Evolutionary conservation across 2,797 vertebrate species (phyloP).

Genomic region (Lithobates pipiens): DNA sequence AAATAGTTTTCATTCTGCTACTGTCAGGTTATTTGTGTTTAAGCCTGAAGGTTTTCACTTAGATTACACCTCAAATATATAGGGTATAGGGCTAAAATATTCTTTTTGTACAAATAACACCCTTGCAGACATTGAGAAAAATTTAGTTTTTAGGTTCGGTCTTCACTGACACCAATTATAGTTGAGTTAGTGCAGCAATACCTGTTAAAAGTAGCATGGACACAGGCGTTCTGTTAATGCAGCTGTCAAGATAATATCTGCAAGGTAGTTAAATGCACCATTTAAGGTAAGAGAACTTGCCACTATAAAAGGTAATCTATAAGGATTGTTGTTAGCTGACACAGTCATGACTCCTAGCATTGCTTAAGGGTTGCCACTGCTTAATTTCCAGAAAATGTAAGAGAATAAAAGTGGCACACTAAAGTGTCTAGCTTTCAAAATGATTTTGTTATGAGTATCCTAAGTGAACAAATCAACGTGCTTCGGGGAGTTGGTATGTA

Average conservation of each 20-base stretch:
- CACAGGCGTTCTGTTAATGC: constrained; percentile 36
- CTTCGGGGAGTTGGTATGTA: no score
- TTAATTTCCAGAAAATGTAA: no score
- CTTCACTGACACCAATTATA: constrained; percentile 8
- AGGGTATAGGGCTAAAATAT: neutral
- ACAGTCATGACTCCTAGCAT: no score
- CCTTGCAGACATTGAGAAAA: neutral
- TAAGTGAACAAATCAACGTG: no score
- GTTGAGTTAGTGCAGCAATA: constrained; percentile 13
- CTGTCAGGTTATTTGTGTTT: neutral
- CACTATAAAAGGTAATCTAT: no score
- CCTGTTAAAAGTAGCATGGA: constrained; percentile 10
- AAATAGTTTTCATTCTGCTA: neutral
- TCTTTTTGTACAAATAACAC: constrained; percentile 22
- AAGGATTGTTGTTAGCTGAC: no score
- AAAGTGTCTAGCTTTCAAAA: no score
- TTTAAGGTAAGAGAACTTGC: no score
- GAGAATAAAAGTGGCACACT: no score
- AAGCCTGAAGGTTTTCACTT: neutral
- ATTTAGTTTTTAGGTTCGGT: constrained; percentile 1
- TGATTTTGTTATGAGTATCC: no score
- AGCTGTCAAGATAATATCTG: constrained; percentile 26
- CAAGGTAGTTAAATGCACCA: neutral
- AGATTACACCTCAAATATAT: neutral
- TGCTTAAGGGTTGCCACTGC: no score